These are phyloP conservation scores for Strongylocentrotus purpuratus DNA, from an alignment of 35 echinoderm and acorn worm species.

Conservation along the genomic window DNA sequence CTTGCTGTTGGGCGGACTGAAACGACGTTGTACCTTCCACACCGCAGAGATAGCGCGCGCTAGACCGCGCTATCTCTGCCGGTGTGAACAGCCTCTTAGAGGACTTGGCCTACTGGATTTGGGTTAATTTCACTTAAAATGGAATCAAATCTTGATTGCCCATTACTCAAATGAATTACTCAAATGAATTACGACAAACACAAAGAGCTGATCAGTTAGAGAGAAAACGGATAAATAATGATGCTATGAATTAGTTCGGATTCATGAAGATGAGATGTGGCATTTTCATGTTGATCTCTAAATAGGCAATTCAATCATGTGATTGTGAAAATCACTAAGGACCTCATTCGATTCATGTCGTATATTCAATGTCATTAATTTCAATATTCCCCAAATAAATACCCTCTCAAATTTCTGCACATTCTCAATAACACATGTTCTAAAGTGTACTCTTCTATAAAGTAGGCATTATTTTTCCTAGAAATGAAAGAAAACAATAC, in stretches of 20 bases:
- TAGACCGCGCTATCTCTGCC: too few species aligned
- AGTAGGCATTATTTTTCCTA: too few species aligned
- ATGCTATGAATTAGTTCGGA: background rate
- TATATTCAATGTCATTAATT: background rate
- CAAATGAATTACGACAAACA: background rate
- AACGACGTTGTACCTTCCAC: too few species aligned
- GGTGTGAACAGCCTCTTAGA: background rate
- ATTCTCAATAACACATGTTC: background rate
- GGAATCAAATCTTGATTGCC: background rate
- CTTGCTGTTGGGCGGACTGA: too few species aligned
- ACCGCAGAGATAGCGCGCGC: too few species aligned
- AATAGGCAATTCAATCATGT: background rate
- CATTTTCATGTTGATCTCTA: background rate
- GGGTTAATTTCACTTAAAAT: background rate
- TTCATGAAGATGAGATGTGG: background rate
- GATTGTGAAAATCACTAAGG: background rate
- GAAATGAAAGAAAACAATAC: too few species aligned
- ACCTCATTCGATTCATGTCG: background rate
- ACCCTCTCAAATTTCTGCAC: background rate
- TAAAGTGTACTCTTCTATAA: too few species aligned
- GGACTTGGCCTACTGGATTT: background rate
- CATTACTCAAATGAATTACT: background rate
- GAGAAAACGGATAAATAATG: background rate
- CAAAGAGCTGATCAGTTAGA: background rate
- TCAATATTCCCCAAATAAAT: background rate